Percentiles rank a stretch among this genome's conserved stretches.
These are phyloP conservation scores for Prosopocoilus inquinatus DNA, from an alignment of 2,888 invertebrate species.

Conservation along the genomic window DNA sequence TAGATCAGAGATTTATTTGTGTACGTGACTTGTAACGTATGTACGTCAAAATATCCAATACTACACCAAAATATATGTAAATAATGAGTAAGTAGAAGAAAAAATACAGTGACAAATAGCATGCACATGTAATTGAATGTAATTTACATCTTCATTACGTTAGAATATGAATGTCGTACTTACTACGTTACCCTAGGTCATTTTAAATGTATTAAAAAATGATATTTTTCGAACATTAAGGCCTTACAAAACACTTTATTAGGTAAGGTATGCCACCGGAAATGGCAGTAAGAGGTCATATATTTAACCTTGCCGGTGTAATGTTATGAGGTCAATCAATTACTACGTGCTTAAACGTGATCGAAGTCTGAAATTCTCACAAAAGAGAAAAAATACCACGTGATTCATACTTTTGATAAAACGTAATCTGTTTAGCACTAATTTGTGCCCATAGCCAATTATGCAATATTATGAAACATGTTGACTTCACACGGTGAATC, in stretches of 20 bases:
- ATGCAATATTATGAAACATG: conserved; percentile 7
- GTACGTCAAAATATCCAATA: no score
- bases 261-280: conserved; percentile 8
- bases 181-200: no score
- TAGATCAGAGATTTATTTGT: no score
- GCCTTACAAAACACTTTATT: background rate
- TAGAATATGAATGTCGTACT: no score
- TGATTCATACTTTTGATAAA: conserved; percentile 7
- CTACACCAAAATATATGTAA: no score
- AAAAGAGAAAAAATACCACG: conserved; percentile 2
- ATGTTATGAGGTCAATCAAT: conserved; percentile 27
- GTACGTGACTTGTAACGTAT: no score
- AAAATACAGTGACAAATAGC: no score
- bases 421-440: conserved; percentile 2
- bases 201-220: background rate
- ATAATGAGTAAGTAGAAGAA: no score
- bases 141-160: no score
- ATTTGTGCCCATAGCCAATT: background rate
- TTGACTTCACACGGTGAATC: background rate
- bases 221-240: background rate
- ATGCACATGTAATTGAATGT: no score
- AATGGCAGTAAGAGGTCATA: conserved; percentile 28
- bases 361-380: conserved; percentile 1
- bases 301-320: conserved; percentile 29
- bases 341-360: conserved; percentile 5